phyloP scores from a whole-genome alignment of 2,888 invertebrate species.

The Pandemis corylana region DNA sequence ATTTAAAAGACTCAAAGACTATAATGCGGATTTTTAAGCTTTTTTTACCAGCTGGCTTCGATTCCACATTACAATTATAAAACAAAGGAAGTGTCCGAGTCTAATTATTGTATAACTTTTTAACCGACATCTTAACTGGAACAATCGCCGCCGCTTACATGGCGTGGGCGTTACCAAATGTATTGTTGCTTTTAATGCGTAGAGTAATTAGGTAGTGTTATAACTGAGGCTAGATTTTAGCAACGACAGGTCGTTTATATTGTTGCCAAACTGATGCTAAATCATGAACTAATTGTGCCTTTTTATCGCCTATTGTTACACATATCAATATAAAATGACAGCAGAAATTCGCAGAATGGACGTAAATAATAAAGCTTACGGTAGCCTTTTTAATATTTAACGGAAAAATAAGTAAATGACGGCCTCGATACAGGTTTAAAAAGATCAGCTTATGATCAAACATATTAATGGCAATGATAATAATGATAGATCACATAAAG shows the following conservation, averaged over 20 bases:
- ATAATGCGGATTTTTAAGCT: background rate
- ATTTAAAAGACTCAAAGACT: too few relatives aligned
- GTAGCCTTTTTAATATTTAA: too few relatives aligned
- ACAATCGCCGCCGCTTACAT: slow-evolving; percentile 36
- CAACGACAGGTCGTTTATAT: slow-evolving; percentile 19
- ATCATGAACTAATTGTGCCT: background rate
- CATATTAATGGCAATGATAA: background rate
- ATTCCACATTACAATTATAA: slow-evolving; percentile 15
- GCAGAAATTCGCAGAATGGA: too few relatives aligned
- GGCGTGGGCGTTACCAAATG: slow-evolving; percentile 44
- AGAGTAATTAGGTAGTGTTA: slow-evolving; percentile 35
- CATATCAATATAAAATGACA: too few relatives aligned
- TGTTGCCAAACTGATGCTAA: slow-evolving; percentile 7
- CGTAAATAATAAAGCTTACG: too few relatives aligned
- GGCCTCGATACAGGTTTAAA: too few relatives aligned
- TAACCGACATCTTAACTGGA: slow-evolving; percentile 40
- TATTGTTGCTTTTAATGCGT: slow-evolving; percentile 39
- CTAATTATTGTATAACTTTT: slow-evolving; percentile 39
- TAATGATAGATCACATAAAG: background rate
- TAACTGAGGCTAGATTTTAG: slow-evolving; percentile 13
- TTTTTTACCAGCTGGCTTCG: background rate
- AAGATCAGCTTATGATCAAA: too few relatives aligned
- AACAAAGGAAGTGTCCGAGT: slow-evolving; percentile 29
- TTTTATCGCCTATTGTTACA: background rate
- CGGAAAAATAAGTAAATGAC: too few relatives aligned